Conservation (phyloP, 2,797 vertebrate species). For the Siniperca obscura region DNA sequence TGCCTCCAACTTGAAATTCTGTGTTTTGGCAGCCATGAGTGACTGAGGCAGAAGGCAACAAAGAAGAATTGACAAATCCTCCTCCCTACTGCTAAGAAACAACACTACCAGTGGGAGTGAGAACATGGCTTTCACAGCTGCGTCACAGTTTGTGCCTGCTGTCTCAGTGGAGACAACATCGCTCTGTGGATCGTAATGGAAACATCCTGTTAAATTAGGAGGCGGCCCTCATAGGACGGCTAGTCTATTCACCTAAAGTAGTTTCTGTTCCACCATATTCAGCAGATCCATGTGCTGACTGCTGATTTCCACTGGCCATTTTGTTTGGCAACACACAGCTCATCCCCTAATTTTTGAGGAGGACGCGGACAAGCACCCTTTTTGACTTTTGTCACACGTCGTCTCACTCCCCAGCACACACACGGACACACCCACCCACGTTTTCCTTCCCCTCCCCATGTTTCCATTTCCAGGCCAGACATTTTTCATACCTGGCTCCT, state of each 20-base stretch:
- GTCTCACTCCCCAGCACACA: not conserved
- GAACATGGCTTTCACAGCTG: slow-evolving; percentile 10
- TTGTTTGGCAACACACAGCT: not conserved
- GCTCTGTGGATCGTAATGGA: slow-evolving; percentile 37
- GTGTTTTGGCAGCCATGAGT: not conserved
- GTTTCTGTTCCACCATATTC: slow-evolving; percentile 31
- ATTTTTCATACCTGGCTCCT: slow-evolving; percentile 91
- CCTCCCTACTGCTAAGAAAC: not conserved
- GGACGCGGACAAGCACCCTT: not conserved
- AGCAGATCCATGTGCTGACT: slow-evolving; percentile 66
- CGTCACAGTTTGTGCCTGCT: slow-evolving; percentile 6
- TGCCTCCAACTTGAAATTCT: not conserved
- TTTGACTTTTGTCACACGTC: not conserved
- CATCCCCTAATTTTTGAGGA: slow-evolving; percentile 11
- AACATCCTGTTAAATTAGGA: slow-evolving; percentile 48
- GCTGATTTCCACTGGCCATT: slow-evolving; percentile 11
- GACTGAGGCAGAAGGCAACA: slow-evolving; percentile 13
- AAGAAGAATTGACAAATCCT: slow-evolving; percentile 3
- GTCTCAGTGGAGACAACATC: slow-evolving; percentile 27
- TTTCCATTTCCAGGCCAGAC: slow-evolving; percentile 12
- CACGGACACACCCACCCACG: not conserved
- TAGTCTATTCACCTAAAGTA: slow-evolving; percentile 68
- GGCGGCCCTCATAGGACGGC: slow-evolving; percentile 19
- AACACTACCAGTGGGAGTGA: not conserved
- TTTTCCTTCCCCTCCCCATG: no score